phyloP scores from a whole-genome alignment of 2,888 invertebrate species.

The Lasioglossum malachurum region DNA sequence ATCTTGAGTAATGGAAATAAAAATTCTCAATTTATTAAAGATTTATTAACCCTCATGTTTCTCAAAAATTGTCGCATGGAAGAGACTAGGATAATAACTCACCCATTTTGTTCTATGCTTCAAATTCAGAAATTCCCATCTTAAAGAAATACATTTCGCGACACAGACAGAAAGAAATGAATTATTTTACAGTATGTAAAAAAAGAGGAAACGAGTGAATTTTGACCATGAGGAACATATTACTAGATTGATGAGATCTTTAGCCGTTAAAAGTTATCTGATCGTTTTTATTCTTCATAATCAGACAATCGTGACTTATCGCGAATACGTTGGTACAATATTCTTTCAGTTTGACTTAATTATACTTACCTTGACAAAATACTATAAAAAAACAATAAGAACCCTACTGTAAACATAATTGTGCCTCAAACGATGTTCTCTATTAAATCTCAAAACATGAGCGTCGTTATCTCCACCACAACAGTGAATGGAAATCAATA shows the following conservation, averaged over 20 bases:
- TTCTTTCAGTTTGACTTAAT: background rate
- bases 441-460: background rate
- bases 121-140: background rate
- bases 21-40: background rate
- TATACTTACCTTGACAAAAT: background rate
- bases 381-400: background rate
- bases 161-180: background rate
- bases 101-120: background rate
- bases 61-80: background rate
- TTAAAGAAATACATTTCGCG: background rate
- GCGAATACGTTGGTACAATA: background rate
- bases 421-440: background rate
- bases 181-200: background rate
- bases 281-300: background rate
- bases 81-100: background rate
- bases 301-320: background rate
- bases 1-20: background rate
- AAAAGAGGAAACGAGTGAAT: background rate
- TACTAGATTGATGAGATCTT: background rate
- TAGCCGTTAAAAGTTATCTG: background rate
- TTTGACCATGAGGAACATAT: background rate
- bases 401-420: background rate
- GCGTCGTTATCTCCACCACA: background rate
- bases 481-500: slow-evolving; percentile 1
- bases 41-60: background rate